These are phyloP conservation scores for Tortricodes alternella DNA, from an alignment of 2,888 invertebrate genomes.

Conservation along the genomic window DNA sequence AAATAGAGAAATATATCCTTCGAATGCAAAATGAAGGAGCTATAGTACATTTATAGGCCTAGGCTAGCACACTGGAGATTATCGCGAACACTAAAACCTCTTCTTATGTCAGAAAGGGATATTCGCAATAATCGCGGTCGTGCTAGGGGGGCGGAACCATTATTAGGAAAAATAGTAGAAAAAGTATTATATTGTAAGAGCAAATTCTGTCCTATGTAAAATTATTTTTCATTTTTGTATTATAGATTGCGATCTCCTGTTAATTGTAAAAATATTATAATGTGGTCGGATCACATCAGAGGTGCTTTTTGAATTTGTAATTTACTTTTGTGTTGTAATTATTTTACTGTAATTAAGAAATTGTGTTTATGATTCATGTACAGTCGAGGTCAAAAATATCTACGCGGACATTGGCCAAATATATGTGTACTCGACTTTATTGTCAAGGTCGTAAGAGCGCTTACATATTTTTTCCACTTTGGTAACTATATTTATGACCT, in stretches of 20 bases:
- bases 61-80: neutral
- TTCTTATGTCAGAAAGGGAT: neutral
- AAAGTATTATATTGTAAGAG: constrained; percentile 29
- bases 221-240: constrained; percentile 27
- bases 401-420: too few relatives aligned
- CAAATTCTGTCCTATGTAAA: constrained; percentile 22
- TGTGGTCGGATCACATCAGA: constrained; percentile 2
- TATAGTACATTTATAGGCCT: constrained; percentile 21
- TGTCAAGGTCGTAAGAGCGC: too few relatives aligned
- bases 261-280: constrained; percentile 18
- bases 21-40: constrained; percentile 6
- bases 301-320: constrained; percentile 18
- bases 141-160: constrained; percentile 14
- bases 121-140: neutral
- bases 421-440: too few relatives aligned
- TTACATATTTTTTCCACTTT: too few relatives aligned
- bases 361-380: constrained; percentile 32
- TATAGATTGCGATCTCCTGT: constrained; percentile 31
- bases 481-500: constrained; percentile 22
- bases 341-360: constrained; percentile 17
- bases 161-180: constrained; percentile 8
- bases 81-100: neutral
- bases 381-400: too few relatives aligned
- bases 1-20: constrained; percentile 21
- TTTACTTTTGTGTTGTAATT: constrained; percentile 16